phyloP scores from a whole-genome alignment of 2,113 vertebrate species.

The Pseudois nayaur region DNA sequence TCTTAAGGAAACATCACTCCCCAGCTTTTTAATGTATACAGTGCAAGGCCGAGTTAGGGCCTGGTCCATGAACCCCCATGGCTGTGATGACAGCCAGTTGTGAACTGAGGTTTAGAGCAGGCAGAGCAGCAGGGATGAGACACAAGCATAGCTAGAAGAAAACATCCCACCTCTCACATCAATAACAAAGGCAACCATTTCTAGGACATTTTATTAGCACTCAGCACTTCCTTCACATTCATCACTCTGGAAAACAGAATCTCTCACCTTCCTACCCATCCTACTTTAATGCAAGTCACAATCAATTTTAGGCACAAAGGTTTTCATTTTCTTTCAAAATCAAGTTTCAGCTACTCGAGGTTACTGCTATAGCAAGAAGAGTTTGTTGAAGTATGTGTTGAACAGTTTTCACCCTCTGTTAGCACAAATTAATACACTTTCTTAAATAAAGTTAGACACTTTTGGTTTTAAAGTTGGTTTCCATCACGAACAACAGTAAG shows the following conservation, averaged over 20 bases:
- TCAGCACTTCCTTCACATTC: conserved; percentile 77
- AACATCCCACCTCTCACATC: not conserved
- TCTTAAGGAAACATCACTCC: not conserved
- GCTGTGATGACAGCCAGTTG: not conserved
- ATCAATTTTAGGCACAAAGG: conserved; percentile 76
- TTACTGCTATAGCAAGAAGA: conserved; percentile 58
- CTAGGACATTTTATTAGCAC: conserved; percentile 68
- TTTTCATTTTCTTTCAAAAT: conserved; percentile 69
- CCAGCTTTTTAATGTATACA: not conserved
- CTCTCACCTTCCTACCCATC: conserved; percentile 40
- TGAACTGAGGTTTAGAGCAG: not conserved
- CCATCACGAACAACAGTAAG: conserved; percentile 54
- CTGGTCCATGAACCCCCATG: not conserved
- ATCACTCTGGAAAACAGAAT: conserved; percentile 44
- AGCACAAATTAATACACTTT: conserved; percentile 52
- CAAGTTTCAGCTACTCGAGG: conserved; percentile 40
- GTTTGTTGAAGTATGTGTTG: conserved; percentile 45
- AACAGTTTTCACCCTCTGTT: conserved; percentile 52
- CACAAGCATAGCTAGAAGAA: not conserved
- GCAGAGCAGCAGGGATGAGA: not conserved
- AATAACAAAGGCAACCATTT: conserved; percentile 1
- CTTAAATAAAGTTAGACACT: conserved; percentile 60
- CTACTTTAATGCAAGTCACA: conserved; percentile 57
- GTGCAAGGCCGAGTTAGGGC: not conserved
- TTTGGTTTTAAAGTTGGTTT: conserved; percentile 72